phyloP scores from a whole-genome alignment of 2,797 vertebrate genomes.

The Loriculus beryllinus region DNA sequence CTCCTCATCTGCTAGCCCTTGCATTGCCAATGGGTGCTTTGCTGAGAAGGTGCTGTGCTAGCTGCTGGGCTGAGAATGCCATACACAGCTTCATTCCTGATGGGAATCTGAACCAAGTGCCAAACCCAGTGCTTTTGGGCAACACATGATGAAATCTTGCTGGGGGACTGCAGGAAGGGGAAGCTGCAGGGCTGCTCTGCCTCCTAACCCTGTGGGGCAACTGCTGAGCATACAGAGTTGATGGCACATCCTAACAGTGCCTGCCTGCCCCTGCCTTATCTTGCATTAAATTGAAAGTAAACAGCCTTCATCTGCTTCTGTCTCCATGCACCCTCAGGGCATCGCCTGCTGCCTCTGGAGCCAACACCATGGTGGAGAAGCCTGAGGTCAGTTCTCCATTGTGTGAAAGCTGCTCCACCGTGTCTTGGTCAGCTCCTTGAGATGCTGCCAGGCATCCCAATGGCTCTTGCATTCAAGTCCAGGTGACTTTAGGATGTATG shows the following conservation, averaged over 20 bases:
- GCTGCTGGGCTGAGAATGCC: not conserved
- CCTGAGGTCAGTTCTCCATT: not conserved
- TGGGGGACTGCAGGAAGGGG: not conserved
- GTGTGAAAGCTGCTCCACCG: not conserved
- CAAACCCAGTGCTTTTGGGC: not conserved
- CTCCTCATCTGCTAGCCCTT: too few species aligned
- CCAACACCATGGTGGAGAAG: not conserved
- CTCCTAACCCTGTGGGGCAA: not conserved
- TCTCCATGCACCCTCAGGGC: not conserved
- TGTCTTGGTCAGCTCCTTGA: not conserved
- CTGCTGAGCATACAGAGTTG: not conserved
- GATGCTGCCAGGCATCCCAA: not conserved
- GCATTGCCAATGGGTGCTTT: rapidly evolving
- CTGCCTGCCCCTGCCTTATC: not conserved
- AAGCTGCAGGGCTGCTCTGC: rapidly evolving
- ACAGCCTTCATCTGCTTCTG: not conserved
- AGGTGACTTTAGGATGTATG: not conserved
- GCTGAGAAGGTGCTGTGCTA: not conserved
- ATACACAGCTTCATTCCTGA: not conserved
- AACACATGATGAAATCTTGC: rapidly evolving
- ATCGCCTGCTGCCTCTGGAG: not conserved
- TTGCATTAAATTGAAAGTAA: not conserved
- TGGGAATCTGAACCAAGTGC: not conserved
- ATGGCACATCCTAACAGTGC: not conserved
- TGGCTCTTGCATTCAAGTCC: not conserved